Percentiles rank a stretch among this genome's conserved stretches.
Evolutionary conservation across 92 coral and sea anemone genomes (phyloP).

Genomic region (Plumapathes pennacea): DNA sequence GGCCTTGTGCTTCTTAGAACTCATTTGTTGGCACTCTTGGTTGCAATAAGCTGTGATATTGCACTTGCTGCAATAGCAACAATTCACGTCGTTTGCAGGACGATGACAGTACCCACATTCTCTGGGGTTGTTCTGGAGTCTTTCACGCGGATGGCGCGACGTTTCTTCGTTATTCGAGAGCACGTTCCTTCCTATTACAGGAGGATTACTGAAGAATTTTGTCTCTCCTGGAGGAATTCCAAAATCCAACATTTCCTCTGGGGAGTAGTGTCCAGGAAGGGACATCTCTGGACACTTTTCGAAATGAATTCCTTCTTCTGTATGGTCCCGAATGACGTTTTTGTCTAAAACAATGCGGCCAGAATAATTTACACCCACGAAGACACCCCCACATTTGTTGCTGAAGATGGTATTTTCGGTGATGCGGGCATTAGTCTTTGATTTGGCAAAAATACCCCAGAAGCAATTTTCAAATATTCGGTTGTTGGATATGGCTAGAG

Average conservation of each 20-base stretch:
- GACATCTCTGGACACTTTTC: too few relatives aligned
- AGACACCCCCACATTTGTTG: slow-evolving; percentile 69
- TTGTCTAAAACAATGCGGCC: slow-evolving; percentile 26
- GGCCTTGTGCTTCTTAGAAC: slow-evolving; percentile 40
- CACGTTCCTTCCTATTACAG: slow-evolving; percentile 25
- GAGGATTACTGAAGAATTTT: slow-evolving; percentile 1
- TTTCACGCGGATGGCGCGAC: slow-evolving; percentile 31
- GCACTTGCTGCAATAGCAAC: slow-evolving; percentile 37
- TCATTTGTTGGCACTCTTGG: slow-evolving; percentile 30
- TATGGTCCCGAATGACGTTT: slow-evolving; percentile 49
- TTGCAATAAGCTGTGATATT: slow-evolving; percentile 52
- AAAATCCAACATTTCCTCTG: too few relatives aligned
- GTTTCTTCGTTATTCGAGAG: slow-evolving; percentile 20
- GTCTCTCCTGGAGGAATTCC: slow-evolving; percentile 7
- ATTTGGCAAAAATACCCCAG: slow-evolving; percentile 38
- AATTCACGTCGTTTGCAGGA: neutral
- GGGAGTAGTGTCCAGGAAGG: too few relatives aligned
- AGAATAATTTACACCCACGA: slow-evolving; percentile 26
- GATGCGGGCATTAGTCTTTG: slow-evolving; percentile 25
- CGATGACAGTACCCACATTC: slow-evolving; percentile 35
- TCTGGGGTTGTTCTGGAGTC: neutral
- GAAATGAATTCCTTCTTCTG: too few relatives aligned
- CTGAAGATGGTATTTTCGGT: slow-evolving; percentile 31
- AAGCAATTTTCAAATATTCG: slow-evolving; percentile 56
- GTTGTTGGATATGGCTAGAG: slow-evolving; percentile 13